Base-by-base conservation (phyloP, 1,140 invertebrate genomes). In the Bursaphelenchus mucronatus region DNA sequence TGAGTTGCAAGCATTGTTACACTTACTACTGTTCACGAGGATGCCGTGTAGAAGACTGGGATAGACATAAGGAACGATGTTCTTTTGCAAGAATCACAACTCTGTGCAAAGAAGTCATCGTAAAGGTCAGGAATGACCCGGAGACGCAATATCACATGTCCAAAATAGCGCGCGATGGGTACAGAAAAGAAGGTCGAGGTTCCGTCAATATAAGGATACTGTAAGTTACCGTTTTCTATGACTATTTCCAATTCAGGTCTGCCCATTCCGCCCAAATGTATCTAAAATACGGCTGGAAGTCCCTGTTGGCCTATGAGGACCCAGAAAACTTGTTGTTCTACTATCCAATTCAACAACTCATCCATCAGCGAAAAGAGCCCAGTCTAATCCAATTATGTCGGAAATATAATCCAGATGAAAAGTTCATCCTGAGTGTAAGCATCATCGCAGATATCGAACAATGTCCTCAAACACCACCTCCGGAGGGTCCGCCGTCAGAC, bases 1-100 rank as follows among this genome's bases (percentile, higher is more conserved):
- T 92, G 78, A 89, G 87, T 61, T 95, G 92, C 82, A 91, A 94
- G 83, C 94, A 94, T 82, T 95, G 93, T 83, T 89, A 89, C 64
- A 91, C 91, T 71, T 86, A 84, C 70, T 86, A 86, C 71, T 86
- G 86, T 69, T 83, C 82, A n/a, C 85, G 89, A 53, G 90, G 90
- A 80, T 94, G 91, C 82, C 85, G 92, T 15, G 85, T 89, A 61
- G 86, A 88, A 2, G 90, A 95, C 78, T 94, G 92, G 91, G 89
- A 91, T 70, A 88, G 89, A 71, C 92, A 95, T 79, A 87, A 91
- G 54, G 63, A 76, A 17, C 88, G 89, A n/a, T 96, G 92, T 78
- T 83, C 92, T 49, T 90, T 92, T 82, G 91, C 90, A 1, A 85
- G 91, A 7, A 90, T 91, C 4, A 82, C 77, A 64, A 82, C 89